Evolutionary conservation across 2,797 vertebrate species (phyloP).

Genomic region (Rhinogobio ventralis): DNA sequence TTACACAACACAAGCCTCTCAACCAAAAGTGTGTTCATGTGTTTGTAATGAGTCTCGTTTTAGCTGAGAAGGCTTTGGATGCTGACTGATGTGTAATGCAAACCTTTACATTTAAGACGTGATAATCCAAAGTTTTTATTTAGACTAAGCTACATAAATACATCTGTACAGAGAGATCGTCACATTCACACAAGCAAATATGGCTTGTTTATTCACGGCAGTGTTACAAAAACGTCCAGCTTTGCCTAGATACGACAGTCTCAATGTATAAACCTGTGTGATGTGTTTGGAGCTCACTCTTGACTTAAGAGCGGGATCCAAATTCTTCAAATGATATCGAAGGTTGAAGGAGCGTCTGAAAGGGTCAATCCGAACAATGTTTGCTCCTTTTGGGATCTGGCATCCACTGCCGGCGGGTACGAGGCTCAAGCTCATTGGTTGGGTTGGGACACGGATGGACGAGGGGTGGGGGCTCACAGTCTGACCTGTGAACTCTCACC

Average conservation of each 20-base stretch:
- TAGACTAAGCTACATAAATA: constrained; percentile 41
- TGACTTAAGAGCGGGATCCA: background rate
- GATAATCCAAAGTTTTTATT: constrained; percentile 27
- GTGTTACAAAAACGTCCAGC: background rate
- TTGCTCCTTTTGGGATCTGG: background rate
- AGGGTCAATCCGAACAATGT: constrained; percentile 11
- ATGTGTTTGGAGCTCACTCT: background rate
- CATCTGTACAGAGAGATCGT: background rate
- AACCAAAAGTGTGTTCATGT: background rate
- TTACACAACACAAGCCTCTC: background rate
- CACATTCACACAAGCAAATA: background rate
- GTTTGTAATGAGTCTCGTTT: background rate
- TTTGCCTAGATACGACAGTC: constrained; percentile 5
- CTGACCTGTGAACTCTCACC: constrained; percentile 95
- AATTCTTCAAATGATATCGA: background rate
- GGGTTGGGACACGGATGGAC: constrained; percentile 73
- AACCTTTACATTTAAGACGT: constrained; percentile 14
- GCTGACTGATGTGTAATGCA: constrained; percentile 12
- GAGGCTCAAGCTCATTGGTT: constrained; percentile 15
- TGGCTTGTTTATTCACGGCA: background rate
- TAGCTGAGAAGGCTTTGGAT: constrained; percentile 14
- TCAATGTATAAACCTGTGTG: background rate
- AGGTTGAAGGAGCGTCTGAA: background rate
- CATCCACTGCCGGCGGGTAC: constrained; percentile 17
- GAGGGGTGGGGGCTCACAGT: constrained; percentile 93